Evolutionary conservation across 2,113 vertebrate genomes (phyloP).

Genomic region (Centropus unirufus): DNA sequence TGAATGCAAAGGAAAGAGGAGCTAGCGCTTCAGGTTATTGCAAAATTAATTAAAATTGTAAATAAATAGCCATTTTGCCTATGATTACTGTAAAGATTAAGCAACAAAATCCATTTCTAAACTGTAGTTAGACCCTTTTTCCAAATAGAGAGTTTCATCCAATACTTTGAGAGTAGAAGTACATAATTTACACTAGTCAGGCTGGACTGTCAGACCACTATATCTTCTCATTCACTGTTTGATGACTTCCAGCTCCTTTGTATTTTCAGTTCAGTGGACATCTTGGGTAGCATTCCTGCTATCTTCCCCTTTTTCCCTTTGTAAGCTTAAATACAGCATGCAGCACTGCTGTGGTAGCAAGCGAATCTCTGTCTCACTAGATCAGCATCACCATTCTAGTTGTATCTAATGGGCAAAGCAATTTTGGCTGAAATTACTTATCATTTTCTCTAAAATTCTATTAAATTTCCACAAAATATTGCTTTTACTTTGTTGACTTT

Average conservation of each 20-base stretch:
- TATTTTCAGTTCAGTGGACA: not conserved
- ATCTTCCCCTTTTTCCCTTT: not conserved
- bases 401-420: not conserved
- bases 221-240: not conserved
- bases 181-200: not conserved
- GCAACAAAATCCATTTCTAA: not conserved
- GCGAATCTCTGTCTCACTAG: not conserved
- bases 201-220: not conserved
- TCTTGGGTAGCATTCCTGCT: not conserved
- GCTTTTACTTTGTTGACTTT: not conserved
- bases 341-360: not conserved
- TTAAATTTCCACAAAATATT: not conserved
- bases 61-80: not conserved
- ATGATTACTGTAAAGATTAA: not conserved
- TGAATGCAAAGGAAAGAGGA: not conserved
- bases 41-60: not conserved
- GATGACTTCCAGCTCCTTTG: not conserved
- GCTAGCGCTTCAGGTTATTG: not conserved
- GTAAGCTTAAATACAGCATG: not conserved
- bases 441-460: not conserved
- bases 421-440: not conserved
- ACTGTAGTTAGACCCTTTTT: not conserved
- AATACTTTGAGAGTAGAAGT: not conserved
- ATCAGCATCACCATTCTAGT: not conserved
- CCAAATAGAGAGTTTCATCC: not conserved